Conservation (phyloP, 2,113 vertebrate species). For the Rhynchopsitta pachyrhyncha region DNA sequence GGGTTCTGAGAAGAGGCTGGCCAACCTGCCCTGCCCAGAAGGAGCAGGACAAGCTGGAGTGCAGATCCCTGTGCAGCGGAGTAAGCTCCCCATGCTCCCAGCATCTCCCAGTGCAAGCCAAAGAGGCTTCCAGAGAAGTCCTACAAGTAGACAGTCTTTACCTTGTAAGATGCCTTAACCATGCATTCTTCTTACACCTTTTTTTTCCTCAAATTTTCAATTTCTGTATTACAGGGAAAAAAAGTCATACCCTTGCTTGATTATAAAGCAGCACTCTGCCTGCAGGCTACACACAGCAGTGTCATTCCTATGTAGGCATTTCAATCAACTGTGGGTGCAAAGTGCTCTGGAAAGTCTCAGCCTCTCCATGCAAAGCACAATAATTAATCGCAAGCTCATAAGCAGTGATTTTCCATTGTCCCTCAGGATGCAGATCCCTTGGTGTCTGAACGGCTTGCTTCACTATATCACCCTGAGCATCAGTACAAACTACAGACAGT, state of each 20-base stretch:
- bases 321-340: background rate
- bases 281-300: background rate
- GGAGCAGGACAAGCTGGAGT: background rate
- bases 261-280: background rate
- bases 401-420: background rate
- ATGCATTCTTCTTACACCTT: rapidly evolving
- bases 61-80: rapidly evolving
- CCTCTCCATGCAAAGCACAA: background rate
- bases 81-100: background rate
- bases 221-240: background rate
- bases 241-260: background rate
- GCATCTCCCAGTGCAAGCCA: background rate
- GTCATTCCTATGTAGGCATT: rapidly evolving
- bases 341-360: background rate
- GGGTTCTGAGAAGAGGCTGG: rapidly evolving
- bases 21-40: background rate
- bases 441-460: background rate
- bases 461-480: slow-evolving; percentile 23
- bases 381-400: background rate
- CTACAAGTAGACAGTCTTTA: background rate
- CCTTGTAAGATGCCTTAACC: background rate
- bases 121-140: background rate
- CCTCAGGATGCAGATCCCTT: background rate
- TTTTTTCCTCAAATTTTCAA: background rate
- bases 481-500: slow-evolving; percentile 38